Percentiles rank a stretch among this genome's conserved stretches.
Conservation (phyloP, 2,888 invertebrate species). For the Sclerodermus sp. region DNA sequence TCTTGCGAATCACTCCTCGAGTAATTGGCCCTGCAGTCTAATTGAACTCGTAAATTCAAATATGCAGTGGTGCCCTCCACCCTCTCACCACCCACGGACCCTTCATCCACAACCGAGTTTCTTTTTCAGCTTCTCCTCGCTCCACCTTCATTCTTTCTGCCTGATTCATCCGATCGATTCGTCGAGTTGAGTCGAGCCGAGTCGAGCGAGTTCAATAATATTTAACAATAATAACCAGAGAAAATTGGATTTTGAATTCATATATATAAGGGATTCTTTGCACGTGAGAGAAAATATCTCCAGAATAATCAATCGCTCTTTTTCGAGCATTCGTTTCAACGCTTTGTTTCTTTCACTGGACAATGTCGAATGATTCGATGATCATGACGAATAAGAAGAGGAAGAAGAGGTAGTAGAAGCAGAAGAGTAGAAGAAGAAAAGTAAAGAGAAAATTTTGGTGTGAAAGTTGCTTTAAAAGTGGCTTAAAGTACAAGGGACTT, state of each 20-base stretch:
- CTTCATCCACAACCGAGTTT: slow-evolving; percentile 2
- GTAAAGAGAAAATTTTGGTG: neutral
- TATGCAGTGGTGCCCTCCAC: slow-evolving; percentile 9
- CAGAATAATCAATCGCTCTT: too few species aligned
- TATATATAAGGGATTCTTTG: too few species aligned
- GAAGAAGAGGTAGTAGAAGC: neutral
- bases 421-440: neutral
- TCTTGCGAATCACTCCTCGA: slow-evolving; percentile 23
- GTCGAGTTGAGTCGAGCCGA: slow-evolving; percentile 8
- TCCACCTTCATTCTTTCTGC: slow-evolving; percentile 5
- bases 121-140: slow-evolving; percentile 1
- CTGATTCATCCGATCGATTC: neutral
- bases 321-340: too few species aligned
- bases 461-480: slow-evolving; percentile 9
- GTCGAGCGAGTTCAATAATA: slow-evolving; percentile 14
- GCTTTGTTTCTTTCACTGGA: too few species aligned
- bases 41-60: slow-evolving; percentile 28
- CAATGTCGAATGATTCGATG: too few species aligned
- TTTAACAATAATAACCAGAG: slow-evolving; percentile 25
- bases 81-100: slow-evolving; percentile 3
- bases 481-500: slow-evolving; percentile 1
- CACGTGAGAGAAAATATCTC: too few species aligned
- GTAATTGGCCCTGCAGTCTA: slow-evolving; percentile 34
- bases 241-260: too few species aligned
- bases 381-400: neutral